Evolutionary conservation across 2,888 invertebrate genomes (phyloP).

Genomic region (Sepioteuthis lessoniana): DNA sequence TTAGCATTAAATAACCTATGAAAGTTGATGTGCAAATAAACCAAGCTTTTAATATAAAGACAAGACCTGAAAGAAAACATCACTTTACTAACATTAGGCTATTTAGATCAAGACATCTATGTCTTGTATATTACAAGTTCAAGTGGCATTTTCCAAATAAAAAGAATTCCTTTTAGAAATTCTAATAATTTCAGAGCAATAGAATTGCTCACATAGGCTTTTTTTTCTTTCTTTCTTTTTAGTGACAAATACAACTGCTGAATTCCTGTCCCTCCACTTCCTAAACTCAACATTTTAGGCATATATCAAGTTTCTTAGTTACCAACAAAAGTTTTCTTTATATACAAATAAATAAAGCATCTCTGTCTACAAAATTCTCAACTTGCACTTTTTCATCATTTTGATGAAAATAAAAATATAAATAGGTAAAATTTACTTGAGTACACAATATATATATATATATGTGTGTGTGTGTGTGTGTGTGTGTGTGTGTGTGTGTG

Average conservation of each 20-base stretch:
- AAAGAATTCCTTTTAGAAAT: background rate
- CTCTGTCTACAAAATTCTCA: background rate
- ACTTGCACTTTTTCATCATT: background rate
- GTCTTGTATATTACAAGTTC: background rate
- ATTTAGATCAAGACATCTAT: background rate
- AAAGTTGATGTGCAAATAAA: too few relatives aligned
- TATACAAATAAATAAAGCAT: background rate
- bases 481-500: too few relatives aligned
- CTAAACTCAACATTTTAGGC: background rate
- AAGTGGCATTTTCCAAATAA: background rate
- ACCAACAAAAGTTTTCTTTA: slow-evolving; percentile 6
- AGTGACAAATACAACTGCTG: background rate
- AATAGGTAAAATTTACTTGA: background rate
- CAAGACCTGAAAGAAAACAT: too few relatives aligned
- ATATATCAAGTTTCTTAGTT: background rate
- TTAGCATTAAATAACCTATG: too few relatives aligned
- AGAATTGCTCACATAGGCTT: background rate
- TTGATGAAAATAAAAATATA: background rate
- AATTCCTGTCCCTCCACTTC: background rate
- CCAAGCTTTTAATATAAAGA: too few relatives aligned
- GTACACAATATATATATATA: too few relatives aligned
- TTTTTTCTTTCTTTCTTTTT: background rate
- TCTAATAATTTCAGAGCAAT: background rate
- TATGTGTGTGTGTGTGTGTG: too few relatives aligned
- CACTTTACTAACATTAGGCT: background rate